phyloP scores from a whole-genome alignment of 2,888 invertebrate species.

The Keiferia lycopersicella region DNA sequence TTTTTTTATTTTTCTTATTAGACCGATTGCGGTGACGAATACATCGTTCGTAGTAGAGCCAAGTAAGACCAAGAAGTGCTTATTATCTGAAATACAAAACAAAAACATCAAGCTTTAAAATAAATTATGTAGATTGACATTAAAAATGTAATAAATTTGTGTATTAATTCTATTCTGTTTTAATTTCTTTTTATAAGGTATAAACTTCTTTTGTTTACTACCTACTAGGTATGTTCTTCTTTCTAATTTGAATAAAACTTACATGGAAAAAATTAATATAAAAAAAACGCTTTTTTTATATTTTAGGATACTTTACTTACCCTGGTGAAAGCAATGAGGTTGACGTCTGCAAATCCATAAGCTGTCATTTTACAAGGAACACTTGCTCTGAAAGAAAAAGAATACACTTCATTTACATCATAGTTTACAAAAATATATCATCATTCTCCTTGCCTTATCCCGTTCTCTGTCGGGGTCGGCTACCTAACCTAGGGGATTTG shows the following conservation, averaged over 20 bases:
- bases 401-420: neutral
- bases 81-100: constrained; percentile 19
- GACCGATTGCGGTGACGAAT: neutral
- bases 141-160: no score
- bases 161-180: no score
- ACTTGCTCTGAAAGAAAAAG: constrained; percentile 13
- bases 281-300: no score
- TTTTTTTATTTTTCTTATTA: neutral
- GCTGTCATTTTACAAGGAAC: constrained; percentile 22
- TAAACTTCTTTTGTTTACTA: no score
- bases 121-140: no score
- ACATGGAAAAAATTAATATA: no score
- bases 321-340: constrained; percentile 15
- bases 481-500: no score
- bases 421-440: neutral
- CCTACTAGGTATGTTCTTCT: no score
- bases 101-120: neutral
- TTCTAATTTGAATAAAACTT: no score
- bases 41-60: constrained; percentile 11
- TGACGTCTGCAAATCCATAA: constrained; percentile 22
- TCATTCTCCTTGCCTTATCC: no score
- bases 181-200: no score
- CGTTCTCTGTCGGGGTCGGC: no score
- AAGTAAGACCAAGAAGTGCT: constrained; percentile 25
- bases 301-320: neutral